phyloP scores from a whole-genome alignment of 2,888 invertebrate species.

The Nomada fucata region DNA sequence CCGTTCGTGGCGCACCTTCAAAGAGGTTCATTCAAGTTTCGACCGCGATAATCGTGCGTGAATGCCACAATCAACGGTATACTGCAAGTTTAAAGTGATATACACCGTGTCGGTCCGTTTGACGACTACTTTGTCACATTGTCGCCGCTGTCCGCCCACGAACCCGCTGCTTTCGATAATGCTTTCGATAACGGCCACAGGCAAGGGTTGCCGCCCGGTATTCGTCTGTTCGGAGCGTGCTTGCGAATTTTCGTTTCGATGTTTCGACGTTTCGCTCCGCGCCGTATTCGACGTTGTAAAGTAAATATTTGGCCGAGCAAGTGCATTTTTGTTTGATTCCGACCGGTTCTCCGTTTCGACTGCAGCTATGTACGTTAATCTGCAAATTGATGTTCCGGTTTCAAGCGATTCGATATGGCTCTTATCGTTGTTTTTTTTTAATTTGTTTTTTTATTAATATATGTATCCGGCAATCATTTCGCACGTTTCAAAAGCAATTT shows the following conservation, averaged over 20 bases:
- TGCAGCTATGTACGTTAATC: conserved; percentile 11
- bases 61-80: conserved; percentile 77
- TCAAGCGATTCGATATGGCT: conserved; percentile 6
- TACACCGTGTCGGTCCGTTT: conserved; percentile 25
- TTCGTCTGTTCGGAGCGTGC: conserved; percentile 9
- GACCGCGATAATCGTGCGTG: conserved; percentile 75
- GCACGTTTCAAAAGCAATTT: neutral
- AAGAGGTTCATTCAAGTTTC: conserved; percentile 68
- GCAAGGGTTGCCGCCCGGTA: conserved; percentile 1
- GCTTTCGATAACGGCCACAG: conserved; percentile 1
- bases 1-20: conserved; percentile 49
- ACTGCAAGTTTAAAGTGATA: conserved; percentile 67
- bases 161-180: neutral
- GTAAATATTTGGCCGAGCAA: neutral
- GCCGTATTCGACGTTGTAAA: neutral
- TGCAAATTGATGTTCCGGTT: conserved; percentile 17
- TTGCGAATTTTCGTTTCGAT: conserved; percentile 19
- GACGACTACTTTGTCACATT: conserved; percentile 49
- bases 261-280: neutral
- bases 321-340: conserved; percentile 7
- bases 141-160: conserved; percentile 3
- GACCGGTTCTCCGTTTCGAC: conserved; percentile 1
- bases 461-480: neutral
- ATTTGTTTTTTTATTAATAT: neutral
- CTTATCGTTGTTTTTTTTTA: neutral